Evolutionary conservation across 2,797 vertebrate species (phyloP), one percentile per base, ranked within the genome.

Genomic region (Gastrophryne carolinensis): DNA sequence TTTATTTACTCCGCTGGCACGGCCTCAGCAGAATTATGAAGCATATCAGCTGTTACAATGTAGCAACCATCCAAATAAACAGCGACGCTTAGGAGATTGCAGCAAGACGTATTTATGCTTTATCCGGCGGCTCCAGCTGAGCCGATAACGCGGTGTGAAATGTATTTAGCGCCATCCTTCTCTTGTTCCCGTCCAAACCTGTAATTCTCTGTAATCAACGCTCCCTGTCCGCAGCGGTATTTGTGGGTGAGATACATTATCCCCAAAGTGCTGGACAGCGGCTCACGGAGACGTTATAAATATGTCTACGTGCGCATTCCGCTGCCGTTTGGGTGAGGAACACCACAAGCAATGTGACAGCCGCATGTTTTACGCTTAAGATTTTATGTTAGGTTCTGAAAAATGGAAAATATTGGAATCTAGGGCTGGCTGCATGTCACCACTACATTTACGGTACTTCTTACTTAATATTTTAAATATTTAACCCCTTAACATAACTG

Each of bases 141-240:
- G 65, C 8, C 19, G 65, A 68, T 68, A 68, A 68, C 65, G 19
- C 15, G n/a, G 50, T 26, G 34, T 68, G 50, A 56, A 56, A 56
- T 68, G 65, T 39, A 68, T 68, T 54, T 54, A 54, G 65, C 54
- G 65, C 54, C 50, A 68, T 39, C 23, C 50, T 54, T 68, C 49
- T 54, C 65, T 54, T 68, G 50, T 41, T 41, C 50, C 41, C 50
- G 8, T 54, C 64, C 64, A 54, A 54, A 54, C 65, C 65, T 56
- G 65, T 68, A 56, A 68, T 68, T 68, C 65, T 68, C 65, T 39
- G 13, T 68, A 68, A 68, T 68, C 65, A 68, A 50, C 17, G 8
- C 65, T 41, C 13, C 27, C 65, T 41, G 65, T 54, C 65, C 39
- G 30, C 19, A 11, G 24, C 32, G 15, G 50, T 41, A 68, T 68